Conservation (phyloP, 2,113 vertebrate genomes). For the Zapus hudsonius region DNA sequence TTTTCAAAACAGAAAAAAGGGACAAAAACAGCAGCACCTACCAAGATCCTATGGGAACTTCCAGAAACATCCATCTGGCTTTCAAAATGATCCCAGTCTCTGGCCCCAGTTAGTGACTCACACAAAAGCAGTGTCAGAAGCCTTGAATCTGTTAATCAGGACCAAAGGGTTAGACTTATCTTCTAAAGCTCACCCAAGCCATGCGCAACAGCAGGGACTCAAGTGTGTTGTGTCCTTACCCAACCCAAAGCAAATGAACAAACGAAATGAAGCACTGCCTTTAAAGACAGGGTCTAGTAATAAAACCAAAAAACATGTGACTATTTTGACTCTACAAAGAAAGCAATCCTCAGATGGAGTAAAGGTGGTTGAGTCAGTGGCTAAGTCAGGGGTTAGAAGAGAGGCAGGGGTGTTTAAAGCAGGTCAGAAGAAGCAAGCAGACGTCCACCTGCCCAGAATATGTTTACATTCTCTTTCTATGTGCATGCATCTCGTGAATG, state of each 20-base stretch:
- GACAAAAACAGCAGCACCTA: not conserved
- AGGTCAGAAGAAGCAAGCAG: not conserved
- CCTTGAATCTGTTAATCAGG: not conserved
- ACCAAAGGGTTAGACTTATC: not conserved
- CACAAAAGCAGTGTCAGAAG: not conserved
- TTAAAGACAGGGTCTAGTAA: not conserved
- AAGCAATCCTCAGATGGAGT: not conserved
- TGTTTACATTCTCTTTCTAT: not conserved
- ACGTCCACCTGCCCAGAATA: not conserved
- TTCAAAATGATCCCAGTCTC: not conserved
- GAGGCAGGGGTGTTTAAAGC: not conserved
- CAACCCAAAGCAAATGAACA: not conserved
- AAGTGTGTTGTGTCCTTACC: not conserved
- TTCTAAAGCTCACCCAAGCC: not conserved
- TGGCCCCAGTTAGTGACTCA: not conserved
- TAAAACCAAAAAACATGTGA: not conserved
- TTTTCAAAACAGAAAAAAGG: not conserved
- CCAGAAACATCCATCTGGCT: not conserved
- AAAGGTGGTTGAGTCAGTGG: not conserved
- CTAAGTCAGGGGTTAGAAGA: not conserved
- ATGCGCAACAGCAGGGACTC: fast-evolving
- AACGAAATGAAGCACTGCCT: not conserved
- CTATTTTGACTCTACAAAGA: not conserved
- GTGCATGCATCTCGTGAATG: not conserved
- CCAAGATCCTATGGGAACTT: not conserved